phyloP scores from a whole-genome alignment of 2,797 vertebrate species.

The Poecilia picta region DNA sequence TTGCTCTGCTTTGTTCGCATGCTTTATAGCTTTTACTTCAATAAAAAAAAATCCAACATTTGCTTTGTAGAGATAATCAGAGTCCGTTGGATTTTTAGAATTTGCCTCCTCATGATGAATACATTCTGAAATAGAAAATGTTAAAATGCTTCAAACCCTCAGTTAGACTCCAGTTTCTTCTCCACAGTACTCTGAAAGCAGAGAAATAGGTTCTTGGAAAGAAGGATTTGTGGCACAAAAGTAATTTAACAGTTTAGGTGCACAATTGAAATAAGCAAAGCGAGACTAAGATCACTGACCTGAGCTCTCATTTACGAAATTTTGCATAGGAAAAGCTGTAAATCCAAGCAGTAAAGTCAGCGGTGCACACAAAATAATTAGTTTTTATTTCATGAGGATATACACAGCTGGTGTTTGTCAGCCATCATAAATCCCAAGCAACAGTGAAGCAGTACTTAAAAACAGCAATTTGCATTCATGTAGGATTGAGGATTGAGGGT shows the following conservation, averaged over 20 bases:
- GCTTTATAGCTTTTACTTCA: not conserved
- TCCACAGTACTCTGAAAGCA: not conserved
- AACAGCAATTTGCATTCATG: not conserved
- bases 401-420: slow-evolving; percentile 14
- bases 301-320: slow-evolving; percentile 20
- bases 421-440: slow-evolving; percentile 10
- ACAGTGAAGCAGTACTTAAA: slow-evolving; percentile 3
- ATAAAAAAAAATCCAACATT: not conserved
- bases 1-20: not conserved
- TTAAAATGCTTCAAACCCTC: not conserved
- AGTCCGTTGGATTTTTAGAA: not conserved
- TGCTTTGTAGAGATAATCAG: not conserved
- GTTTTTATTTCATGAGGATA: slow-evolving; percentile 20
- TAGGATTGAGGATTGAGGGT: not conserved
- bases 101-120: not conserved
- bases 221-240: slow-evolving; percentile 17
- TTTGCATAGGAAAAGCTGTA: slow-evolving; percentile 5
- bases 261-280: slow-evolving; percentile 15
- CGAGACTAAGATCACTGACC: slow-evolving; percentile 8
- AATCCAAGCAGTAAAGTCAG: slow-evolving; percentile 21
- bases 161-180: not conserved
- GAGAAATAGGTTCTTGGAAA: not conserved
- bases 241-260: slow-evolving; percentile 19
- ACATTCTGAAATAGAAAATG: slow-evolving; percentile 3
- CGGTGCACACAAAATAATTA: slow-evolving; percentile 9